Evolutionary conservation across 2,888 invertebrate genomes (phyloP), one percentile per base, ranked within the genome.

Genomic region (Pilophorus perplexus): DNA sequence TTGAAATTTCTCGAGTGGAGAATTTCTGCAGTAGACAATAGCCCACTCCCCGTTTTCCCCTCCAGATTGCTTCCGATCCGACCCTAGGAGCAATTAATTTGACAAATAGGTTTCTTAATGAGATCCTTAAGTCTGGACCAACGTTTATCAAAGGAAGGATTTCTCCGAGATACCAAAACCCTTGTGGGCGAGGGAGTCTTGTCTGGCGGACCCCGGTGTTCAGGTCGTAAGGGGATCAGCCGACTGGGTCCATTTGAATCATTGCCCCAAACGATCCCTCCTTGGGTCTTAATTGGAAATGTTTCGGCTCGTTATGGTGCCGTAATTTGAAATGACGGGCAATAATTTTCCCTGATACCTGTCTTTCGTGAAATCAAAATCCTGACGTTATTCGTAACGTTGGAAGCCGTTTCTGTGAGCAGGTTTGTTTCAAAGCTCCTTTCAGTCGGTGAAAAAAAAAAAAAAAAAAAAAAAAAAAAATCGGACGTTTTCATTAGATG

Each of bases 71-170:
- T n/a, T n/a, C n/a, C n/a, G n/a, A n/a, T n/a, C n/a, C n/a, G n/a
- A n/a, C n/a, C n/a, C n/a, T n/a, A 28, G 42, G 55, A 55, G 66
- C 66, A 66, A 55, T 66, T 66, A 66, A 66, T 66, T 66, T 66
- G 66, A 66, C 66, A 66, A 66, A 66, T 66, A 55, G 66, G 66
- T 66, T 66, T 55, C 66, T 66, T 66, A 66, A 66, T 66, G 66
- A 66, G 66, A 66, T 66, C 54, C 64, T 37, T 55, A 66, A 66
- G 66, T 66, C 66, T 33, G 16, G 44, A 44, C 55, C 37, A 28
- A 44, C 55, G 66, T 66, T 54, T 66, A 66, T 66, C 66, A 66
- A 66, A 66, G 66, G 66, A 57, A 64, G 52, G 64, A 62, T 62
- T 62, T 62, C 62, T 46, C n/a, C 27, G 20, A 55, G 38, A 16